Base-by-base conservation (phyloP, 2,797 vertebrate species). In the Austrolebias charrua region DNA sequence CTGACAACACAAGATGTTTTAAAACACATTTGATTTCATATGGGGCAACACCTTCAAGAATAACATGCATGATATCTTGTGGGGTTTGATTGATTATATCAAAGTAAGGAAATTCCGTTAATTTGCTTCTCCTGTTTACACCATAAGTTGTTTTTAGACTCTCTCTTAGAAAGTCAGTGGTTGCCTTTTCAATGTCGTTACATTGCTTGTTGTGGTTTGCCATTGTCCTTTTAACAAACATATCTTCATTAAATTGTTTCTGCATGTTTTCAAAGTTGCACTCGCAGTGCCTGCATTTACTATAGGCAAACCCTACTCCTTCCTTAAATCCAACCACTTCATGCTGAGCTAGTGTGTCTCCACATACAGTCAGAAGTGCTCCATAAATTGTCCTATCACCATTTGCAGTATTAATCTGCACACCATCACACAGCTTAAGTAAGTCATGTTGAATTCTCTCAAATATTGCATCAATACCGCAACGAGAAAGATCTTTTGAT, bases 401-500 rank as follows among this genome's bases (percentile, higher is more conserved):
- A 63, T 52, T 66, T 58, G 55, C 62, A 57, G 71, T 74, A 35
- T 46, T n/a, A 55, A 75, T 33, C 33, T 49, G 20, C 1, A 71
- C 66, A 74, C 52, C 63, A 52, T 70, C 15, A 49, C 3, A 4
- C 64, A 79, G 49, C 47, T 66, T 47, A 54, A 3, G 56, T 24
- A 78, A 60, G 19, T 76, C 70, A 56, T 0, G 0, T 13, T 69
- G 55, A 75, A 76, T 70, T 51, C 75, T 77, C 55, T 73, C 68
- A 69, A 75, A 64, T 65, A 53, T 44, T 31, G 58, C 1, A 73
- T 80, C 73, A n/a, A 69, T 62, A 60, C 5, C 63, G 78, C 70
- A 72, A 20, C 24, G 20, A 8, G 35, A 50, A 38, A 60, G n/a
- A 70, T 77, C 73, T 54, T 71, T 81, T 55, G 65, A 72, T 73